Evolutionary conservation across 1,140 invertebrate genomes (phyloP).

Genomic region (Drosophila tani): DNA sequence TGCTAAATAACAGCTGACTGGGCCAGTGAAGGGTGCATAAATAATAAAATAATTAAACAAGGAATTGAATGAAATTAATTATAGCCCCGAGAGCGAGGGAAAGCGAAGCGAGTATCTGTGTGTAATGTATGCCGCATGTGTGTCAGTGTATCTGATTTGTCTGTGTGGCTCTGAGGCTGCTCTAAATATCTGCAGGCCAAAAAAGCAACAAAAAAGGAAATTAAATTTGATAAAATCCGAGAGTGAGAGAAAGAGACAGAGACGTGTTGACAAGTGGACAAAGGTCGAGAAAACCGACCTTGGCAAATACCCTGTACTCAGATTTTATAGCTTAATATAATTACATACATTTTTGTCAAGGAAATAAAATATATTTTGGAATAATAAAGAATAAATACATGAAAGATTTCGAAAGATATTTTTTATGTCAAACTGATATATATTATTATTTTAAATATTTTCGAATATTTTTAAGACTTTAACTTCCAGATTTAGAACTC

Average conservation of each 20-base stretch:
- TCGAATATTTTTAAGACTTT: too few species aligned
- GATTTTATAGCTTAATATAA: not conserved
- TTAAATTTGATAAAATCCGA: constrained; percentile 52
- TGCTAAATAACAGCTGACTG: constrained; percentile 62
- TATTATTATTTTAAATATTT: not conserved
- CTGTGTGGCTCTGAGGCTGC: constrained; percentile 44
- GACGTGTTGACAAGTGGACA: not conserved
- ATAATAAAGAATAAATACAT: too few species aligned
- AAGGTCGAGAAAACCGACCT: constrained; percentile 5
- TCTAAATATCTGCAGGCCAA: constrained; percentile 72
- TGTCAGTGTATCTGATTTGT: constrained; percentile 24
- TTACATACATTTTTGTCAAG: too few species aligned
- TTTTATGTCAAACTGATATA: not conserved
- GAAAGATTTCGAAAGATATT: too few species aligned
- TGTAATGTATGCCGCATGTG: constrained; percentile 22
- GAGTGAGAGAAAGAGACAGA: constrained; percentile 19
- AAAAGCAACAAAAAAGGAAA: constrained; percentile 51
- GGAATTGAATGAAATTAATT: constrained; percentile 81
- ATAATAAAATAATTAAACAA: constrained; percentile 82
- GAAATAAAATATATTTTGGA: too few species aligned
- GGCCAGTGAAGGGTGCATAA: constrained; percentile 66
- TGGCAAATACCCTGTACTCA: constrained; percentile 18
- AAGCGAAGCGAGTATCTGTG: constrained; percentile 47
- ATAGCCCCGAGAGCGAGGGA: constrained; percentile 43
- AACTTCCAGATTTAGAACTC: too few species aligned